Evolutionary conservation across 1,140 invertebrate species (phyloP).

Genomic region (Diorhabda carinulata): DNA sequence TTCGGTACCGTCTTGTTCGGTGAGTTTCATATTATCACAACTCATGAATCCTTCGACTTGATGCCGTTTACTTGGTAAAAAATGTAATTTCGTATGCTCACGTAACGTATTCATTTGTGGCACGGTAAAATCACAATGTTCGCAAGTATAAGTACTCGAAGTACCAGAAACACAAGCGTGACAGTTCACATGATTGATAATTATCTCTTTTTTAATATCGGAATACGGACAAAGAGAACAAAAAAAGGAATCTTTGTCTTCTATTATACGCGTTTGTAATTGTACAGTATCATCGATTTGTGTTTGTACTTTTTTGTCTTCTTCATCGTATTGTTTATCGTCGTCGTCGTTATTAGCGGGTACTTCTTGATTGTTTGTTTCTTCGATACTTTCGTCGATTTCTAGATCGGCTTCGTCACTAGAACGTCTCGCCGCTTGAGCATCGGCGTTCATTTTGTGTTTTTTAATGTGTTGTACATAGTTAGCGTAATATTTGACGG

Average conservation of each 20-base stretch:
- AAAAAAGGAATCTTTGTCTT: constrained; percentile 53
- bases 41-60: constrained; percentile 62
- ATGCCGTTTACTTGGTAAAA: constrained; percentile 54
- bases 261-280: constrained; percentile 43
- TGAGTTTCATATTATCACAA: constrained; percentile 51
- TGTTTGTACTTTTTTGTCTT: constrained; percentile 47
- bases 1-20: constrained; percentile 37
- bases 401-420: constrained; percentile 48
- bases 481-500: constrained; percentile 81
- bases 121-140: constrained; percentile 80
- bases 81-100: constrained; percentile 80
- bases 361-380: constrained; percentile 29
- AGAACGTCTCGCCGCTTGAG: constrained; percentile 54
- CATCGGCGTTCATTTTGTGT: constrained; percentile 68
- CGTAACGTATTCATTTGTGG: constrained; percentile 70
- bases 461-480: constrained; percentile 75
- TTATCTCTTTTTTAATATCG: constrained; percentile 65
- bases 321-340: background rate
- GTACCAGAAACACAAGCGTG: constrained; percentile 59
- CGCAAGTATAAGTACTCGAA: constrained; percentile 63
- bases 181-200: constrained; percentile 71
- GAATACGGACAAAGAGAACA: constrained; percentile 78
- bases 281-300: constrained; percentile 53
- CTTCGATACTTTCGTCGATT: constrained; percentile 42
- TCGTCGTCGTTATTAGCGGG: constrained; percentile 16